Percentiles rank a stretch among this genome's conserved stretches.
Evolutionary conservation across 2,797 vertebrate genomes (phyloP).

Genomic region (Aulostomus chinensis): DNA sequence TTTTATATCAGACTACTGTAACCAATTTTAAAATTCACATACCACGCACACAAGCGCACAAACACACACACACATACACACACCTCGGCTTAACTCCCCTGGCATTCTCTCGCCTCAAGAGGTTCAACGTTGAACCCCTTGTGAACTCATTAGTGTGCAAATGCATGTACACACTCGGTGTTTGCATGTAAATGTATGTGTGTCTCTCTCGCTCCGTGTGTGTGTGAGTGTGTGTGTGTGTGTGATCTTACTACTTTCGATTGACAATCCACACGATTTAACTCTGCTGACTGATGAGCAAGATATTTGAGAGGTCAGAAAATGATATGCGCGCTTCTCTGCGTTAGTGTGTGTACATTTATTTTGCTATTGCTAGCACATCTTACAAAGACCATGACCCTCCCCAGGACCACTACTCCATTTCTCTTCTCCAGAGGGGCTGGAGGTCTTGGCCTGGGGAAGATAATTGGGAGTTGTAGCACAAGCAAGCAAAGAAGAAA

Average conservation of each 20-base stretch:
- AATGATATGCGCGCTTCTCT: neutral
- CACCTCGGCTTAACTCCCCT: conserved; percentile 38
- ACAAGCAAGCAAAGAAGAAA: conserved; percentile 25
- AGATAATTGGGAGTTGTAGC: conserved; percentile 49
- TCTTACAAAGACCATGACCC: conserved; percentile 31
- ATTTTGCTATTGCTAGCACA: conserved; percentile 19
- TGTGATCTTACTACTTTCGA: neutral
- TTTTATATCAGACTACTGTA: neutral
- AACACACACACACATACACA: neutral
- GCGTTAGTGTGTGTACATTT: conserved; percentile 1
- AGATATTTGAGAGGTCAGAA: conserved; percentile 5
- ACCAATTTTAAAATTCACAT: neutral
- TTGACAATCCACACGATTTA: conserved; percentile 1
- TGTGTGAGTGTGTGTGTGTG: neutral
- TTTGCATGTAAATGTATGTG: neutral
- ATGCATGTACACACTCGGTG: conserved; percentile 1
- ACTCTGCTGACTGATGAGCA: conserved; percentile 12
- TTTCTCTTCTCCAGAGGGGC: conserved; percentile 26
- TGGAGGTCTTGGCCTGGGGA: conserved; percentile 30
- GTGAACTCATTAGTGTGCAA: conserved; percentile 39
- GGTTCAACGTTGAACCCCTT: conserved; percentile 24
- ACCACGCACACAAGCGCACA: neutral
- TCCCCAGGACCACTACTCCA: conserved; percentile 19
- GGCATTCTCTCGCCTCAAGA: conserved; percentile 21
- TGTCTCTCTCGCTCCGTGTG: conserved; percentile 1